A percentile compares a stretch with the other conserved stretches of the same genome.
Evolutionary conservation across 2,113 vertebrate species (phyloP).

Genomic region (Caretta caretta): DNA sequence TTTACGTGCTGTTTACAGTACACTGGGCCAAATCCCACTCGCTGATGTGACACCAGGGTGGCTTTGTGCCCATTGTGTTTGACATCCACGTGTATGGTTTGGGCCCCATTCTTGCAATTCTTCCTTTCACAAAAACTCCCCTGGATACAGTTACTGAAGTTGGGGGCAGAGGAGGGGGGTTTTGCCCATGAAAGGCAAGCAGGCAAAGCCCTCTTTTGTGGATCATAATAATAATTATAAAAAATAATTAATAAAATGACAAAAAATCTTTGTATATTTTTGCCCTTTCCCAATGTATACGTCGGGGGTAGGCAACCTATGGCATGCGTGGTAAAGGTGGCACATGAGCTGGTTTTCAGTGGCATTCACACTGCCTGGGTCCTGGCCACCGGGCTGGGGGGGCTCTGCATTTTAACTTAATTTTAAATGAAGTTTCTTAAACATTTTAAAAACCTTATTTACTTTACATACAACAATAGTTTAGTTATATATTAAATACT

Average conservation of each 20-base stretch:
- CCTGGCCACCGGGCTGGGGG: no score
- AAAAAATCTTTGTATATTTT: neutral
- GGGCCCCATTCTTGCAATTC: rapidly evolving
- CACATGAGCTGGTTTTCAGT: no score
- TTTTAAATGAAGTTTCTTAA: no score
- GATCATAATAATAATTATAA: neutral
- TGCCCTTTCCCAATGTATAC: neutral
- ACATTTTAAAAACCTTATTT: no score
- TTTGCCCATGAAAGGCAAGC: neutral
- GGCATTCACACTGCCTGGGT: no score
- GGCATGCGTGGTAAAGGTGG: no score
- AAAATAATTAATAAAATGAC: neutral
- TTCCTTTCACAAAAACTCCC: neutral
- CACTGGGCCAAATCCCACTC: neutral
- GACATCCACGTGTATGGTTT: neutral
- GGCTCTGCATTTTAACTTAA: no score
- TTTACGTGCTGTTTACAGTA: neutral
- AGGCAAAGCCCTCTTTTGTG: neutral
- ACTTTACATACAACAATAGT: no score
- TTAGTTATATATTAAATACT: no score
- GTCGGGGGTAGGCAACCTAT: no score
- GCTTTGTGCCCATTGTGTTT: neutral
- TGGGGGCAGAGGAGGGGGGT: neutral
- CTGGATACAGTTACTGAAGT: neutral
- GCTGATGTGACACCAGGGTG: no score